A percentile compares a stretch with the other conserved stretches of the same genome.
Evolutionary conservation across 1,140 invertebrate species (phyloP).

Genomic region (Lysiphlebus fabarum): DNA sequence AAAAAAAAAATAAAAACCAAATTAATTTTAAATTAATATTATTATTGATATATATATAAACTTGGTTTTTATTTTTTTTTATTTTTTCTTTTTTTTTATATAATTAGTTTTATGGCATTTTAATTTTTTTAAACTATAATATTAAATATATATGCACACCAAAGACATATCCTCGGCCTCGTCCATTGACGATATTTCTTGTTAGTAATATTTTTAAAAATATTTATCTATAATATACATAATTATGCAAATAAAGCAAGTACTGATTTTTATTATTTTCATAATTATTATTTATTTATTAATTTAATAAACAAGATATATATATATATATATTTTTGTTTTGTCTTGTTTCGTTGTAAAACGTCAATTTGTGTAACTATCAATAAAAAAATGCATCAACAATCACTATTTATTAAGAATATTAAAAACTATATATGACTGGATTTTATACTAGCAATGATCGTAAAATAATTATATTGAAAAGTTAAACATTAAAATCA

Average conservation of each 20-base stretch:
- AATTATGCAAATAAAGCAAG: background rate
- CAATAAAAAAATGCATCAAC: constrained; percentile 35
- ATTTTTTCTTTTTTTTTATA: constrained; percentile 3
- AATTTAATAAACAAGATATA: constrained; percentile 3
- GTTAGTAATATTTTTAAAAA: background rate
- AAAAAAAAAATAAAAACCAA: constrained; percentile 15
- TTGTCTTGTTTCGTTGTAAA: constrained; percentile 24
- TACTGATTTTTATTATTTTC: constrained; percentile 2
- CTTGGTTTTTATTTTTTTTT: constrained; percentile 1
- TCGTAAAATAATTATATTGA: constrained; percentile 1
- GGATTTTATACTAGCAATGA: constrained; percentile 43
- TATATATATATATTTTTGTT: constrained; percentile 12
- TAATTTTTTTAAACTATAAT: no score
- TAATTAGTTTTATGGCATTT: background rate
- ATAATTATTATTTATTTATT: background rate
- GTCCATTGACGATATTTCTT: constrained; percentile 27
- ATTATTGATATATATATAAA: background rate
- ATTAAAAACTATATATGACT: constrained; percentile 8
- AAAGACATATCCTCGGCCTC: constrained; percentile 26
- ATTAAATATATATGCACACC: background rate
- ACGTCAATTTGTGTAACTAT: constrained; percentile 27
- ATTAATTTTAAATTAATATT: background rate
- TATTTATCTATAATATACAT: constrained; percentile 1
- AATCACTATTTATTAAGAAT: constrained; percentile 46
- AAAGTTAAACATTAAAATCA: background rate